These are phyloP conservation scores for Lepus townsendii DNA, from an alignment of 2,797 vertebrate species.

Conservation along the genomic window DNA sequence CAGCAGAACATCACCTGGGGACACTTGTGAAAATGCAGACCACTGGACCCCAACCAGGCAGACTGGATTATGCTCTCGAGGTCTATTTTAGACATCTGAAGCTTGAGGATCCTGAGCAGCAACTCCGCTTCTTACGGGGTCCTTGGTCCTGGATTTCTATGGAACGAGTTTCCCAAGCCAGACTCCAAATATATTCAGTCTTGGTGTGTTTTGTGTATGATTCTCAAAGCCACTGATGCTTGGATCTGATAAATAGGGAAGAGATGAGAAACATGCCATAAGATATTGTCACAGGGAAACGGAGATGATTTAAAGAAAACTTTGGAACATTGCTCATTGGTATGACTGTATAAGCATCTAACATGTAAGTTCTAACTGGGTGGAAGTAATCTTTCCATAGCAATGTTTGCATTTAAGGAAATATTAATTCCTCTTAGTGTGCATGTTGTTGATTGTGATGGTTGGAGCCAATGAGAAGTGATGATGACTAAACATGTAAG, in stretches of 20 bases:
- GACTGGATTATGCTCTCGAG: background rate
- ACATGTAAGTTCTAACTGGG: background rate
- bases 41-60: background rate
- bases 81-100: background rate
- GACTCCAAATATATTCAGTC: background rate
- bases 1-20: background rate
- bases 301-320: constrained; percentile 27
- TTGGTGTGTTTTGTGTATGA: background rate
- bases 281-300: background rate
- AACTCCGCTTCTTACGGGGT: background rate
- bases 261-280: background rate
- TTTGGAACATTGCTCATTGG: constrained; percentile 19
- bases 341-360: background rate
- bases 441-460: constrained; percentile 46
- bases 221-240: background rate
- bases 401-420: background rate
- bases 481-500: constrained; percentile 65
- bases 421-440: constrained; percentile 12
- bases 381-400: background rate
- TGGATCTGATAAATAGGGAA: constrained; percentile 20
- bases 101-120: background rate
- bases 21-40: background rate
- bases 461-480: constrained; percentile 57
- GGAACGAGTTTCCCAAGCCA: background rate
- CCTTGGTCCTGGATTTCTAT: background rate